Evolutionary conservation across 2,888 invertebrate genomes (phyloP).

Genomic region (Athripsodes cinereus): DNA sequence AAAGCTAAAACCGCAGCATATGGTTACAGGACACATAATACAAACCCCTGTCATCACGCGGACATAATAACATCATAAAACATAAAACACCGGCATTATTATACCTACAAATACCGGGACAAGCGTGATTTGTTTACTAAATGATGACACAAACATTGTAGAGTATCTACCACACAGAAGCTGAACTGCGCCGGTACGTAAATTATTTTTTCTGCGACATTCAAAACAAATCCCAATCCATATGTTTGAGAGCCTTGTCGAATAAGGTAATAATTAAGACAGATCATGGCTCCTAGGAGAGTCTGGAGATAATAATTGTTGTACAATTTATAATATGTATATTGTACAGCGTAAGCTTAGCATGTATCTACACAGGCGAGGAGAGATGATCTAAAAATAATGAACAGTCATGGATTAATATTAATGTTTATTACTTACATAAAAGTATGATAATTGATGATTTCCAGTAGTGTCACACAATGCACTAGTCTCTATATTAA

Average conservation of each 20-base stretch:
- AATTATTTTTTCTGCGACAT: not conserved
- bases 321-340: not conserved
- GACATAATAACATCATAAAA: too few relatives aligned
- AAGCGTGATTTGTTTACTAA: not conserved
- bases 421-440: not conserved
- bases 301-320: not conserved
- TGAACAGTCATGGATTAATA: slow-evolving; percentile 1
- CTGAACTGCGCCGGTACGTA: not conserved
- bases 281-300: not conserved
- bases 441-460: not conserved
- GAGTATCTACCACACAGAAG: not conserved
- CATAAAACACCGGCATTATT: too few relatives aligned
- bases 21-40: too few relatives aligned
- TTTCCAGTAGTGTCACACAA: slow-evolving; percentile 13
- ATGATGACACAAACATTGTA: not conserved
- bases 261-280: not conserved
- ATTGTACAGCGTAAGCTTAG: not conserved
- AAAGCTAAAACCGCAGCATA: too few relatives aligned
- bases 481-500: not conserved
- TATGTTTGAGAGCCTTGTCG: not conserved
- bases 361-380: not conserved
- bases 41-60: too few relatives aligned
- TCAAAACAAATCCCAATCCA: not conserved
- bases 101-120: too few relatives aligned
- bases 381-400: slow-evolving; percentile 3